Evolutionary conservation across 2,113 vertebrate genomes (phyloP).

Genomic region (Varanus komodoensis): DNA sequence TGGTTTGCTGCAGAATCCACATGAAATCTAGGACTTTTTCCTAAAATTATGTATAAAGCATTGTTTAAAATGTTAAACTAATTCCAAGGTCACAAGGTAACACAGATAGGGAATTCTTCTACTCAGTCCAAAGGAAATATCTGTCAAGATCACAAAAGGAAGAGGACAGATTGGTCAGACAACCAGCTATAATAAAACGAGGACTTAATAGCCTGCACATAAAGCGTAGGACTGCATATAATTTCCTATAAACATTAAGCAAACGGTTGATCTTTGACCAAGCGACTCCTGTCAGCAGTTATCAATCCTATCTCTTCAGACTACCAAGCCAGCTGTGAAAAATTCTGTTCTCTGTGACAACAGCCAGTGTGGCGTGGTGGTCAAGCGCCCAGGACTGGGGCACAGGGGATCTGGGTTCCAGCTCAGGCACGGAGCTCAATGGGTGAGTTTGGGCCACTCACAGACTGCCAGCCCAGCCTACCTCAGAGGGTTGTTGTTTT

Average conservation of each 20-base stretch:
- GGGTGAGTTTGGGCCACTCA: no score
- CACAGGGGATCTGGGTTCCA: no score
- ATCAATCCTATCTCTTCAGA: not conserved
- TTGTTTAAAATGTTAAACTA: not conserved
- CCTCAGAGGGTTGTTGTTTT: no score
- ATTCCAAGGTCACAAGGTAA: not conserved
- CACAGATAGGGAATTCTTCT: not conserved
- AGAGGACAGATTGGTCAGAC: not conserved
- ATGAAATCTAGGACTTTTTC: not conserved
- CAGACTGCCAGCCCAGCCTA: no score
- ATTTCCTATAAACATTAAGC: slow-evolving; percentile 41
- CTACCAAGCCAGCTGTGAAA: not conserved
- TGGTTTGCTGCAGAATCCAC: not conserved
- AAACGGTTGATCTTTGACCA: slow-evolving; percentile 22
- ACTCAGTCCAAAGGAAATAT: not conserved
- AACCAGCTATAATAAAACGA: slow-evolving; percentile 44
- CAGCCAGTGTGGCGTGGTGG: no score
- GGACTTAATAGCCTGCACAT: slow-evolving; percentile 49
- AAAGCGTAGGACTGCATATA: slow-evolving; percentile 35
- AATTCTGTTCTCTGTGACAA: not conserved
- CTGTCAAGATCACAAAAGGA: not conserved
- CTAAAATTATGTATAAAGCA: not conserved
- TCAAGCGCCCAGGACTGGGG: no score
- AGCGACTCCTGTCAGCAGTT: slow-evolving; percentile 48
- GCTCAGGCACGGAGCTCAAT: no score